A percentile compares a stretch with the other conserved stretches of the same genome.
phyloP scores from a whole-genome alignment of 2,113 vertebrate species.

The Nothoprocta perdicaria region DNA sequence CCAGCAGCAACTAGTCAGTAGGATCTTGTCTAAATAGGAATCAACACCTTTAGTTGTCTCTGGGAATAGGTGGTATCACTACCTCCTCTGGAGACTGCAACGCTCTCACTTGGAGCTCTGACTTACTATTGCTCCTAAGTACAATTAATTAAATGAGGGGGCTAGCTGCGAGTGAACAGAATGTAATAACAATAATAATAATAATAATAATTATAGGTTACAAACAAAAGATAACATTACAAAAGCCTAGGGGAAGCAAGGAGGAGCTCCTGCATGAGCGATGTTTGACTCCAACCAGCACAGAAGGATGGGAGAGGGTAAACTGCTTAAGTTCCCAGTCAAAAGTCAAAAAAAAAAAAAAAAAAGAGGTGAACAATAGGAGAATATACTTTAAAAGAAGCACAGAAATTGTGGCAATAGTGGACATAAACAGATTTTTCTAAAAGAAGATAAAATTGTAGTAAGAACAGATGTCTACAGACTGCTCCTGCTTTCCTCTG shows the following conservation, averaged over 20 bases:
- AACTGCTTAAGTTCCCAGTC: not conserved
- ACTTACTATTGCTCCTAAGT: not conserved
- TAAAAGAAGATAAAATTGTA: not conserved
- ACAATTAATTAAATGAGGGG: not conserved
- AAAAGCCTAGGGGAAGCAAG: not conserved
- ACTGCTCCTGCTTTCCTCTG: not conserved
- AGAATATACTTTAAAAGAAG: not conserved
- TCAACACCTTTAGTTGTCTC: not conserved
- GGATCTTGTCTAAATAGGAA: not conserved
- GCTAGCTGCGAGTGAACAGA: not conserved
- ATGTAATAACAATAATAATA: not conserved
- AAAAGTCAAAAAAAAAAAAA: not conserved
- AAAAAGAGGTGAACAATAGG: not conserved
- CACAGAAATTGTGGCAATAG: not conserved
- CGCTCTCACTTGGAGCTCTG: not conserved
- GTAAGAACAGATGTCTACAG: not conserved
- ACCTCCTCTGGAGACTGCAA: not conserved
- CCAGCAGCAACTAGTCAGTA: not conserved
- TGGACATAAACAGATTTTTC: not conserved
- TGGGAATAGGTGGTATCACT: not conserved
- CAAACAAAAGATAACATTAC: not conserved
- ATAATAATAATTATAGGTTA: not conserved
- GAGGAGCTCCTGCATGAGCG: not conserved
- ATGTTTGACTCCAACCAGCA: not conserved
- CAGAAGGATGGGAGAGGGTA: not conserved